phyloP scores from a whole-genome alignment of 2,113 vertebrate genomes.

The Thamnaconus septentrionalis region DNA sequence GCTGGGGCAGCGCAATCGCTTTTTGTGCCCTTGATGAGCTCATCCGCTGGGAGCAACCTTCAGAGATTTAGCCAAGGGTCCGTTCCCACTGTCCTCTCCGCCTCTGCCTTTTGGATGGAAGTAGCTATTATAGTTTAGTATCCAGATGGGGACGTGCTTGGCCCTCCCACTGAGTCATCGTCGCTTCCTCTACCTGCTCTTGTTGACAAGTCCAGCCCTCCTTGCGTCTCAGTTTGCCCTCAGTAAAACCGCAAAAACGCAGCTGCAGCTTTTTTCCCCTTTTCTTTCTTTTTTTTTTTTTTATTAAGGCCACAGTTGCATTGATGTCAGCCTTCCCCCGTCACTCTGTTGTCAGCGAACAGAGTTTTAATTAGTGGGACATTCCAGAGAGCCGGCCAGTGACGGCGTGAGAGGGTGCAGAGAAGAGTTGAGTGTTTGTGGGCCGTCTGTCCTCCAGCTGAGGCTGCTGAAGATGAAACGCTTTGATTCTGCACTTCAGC shows the following conservation, averaged over 20 bases:
- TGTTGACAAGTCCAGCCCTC: constrained; percentile 12
- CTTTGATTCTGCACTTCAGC: constrained; percentile 49
- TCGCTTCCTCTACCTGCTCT: too few species aligned
- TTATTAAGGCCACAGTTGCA: constrained; percentile 33
- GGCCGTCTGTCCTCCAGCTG: constrained; percentile 29
- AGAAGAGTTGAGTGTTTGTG: constrained; percentile 43
- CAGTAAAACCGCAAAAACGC: too few species aligned
- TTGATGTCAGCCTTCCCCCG: constrained; percentile 32
- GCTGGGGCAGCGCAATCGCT: constrained; percentile 50
- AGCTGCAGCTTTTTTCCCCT: too few species aligned
- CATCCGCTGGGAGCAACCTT: constrained; percentile 48
- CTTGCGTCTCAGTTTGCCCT: not conserved
- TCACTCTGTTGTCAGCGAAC: constrained; percentile 35
- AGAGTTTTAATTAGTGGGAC: constrained; percentile 61
- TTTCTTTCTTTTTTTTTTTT: constrained; percentile 19
- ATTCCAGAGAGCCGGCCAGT: constrained; percentile 57
- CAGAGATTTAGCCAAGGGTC: constrained; percentile 42
- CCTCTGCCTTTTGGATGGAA: too few species aligned
- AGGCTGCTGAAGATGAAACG: constrained; percentile 35
- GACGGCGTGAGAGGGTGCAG: constrained; percentile 28
- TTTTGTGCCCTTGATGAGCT: constrained; percentile 43
- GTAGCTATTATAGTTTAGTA: too few species aligned
- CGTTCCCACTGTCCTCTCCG: constrained; percentile 20
- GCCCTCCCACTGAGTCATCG: too few species aligned
- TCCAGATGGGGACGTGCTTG: too few species aligned